Base-by-base conservation (phyloP, 2,113 vertebrate species). In the Propithecus coquereli region DNA sequence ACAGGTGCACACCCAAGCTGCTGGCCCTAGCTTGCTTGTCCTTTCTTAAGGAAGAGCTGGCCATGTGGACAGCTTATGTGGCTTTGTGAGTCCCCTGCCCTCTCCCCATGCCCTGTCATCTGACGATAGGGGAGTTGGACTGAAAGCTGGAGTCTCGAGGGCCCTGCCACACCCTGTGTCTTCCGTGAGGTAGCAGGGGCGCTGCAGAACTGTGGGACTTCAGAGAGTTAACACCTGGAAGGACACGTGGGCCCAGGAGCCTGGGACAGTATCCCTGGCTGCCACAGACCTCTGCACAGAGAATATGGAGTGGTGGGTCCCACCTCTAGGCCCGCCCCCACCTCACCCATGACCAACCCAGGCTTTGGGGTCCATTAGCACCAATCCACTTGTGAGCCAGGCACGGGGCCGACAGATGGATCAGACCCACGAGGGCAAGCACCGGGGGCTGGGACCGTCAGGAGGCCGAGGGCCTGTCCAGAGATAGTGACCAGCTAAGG, bases 61-160 rank as follows among this genome's bases (percentile, higher is more conserved):
- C n/a, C 7, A 0, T 2, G 18, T 57, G 77, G 34, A 59, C 7
- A 7, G 32, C 27, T 66, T 40, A 3, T 45, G 0, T 37, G 27
- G 2, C 89, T 13, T n/a, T 47, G n/a, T 5, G 54, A 50, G 66
- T 11, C n/a, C 27, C 34, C 25, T 52, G 11, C 4, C 11, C 9
- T 13, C 17, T 70, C 12, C 37, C 40, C 52, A 23, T 54, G 54
- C 25, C 34, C 20, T 43, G 81, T n/a, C 30, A 7, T 79, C 61
- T 63, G 70, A 63, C 11, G 50, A 9, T 9, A 7, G 8, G 6
- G n/a, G 9, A 17, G 22, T 22, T 57, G 9, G 40, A 5, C n/a
- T 66, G 25, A 70, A 57, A 27, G 18, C 17, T 43, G 23, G 65
- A 45, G 43, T 82, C 40, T 18, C 63, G 17, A 77, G 54, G 18